Evolutionary conservation across 1,140 invertebrate genomes (phyloP).

Genomic region (Acromyrmex charruanus): DNA sequence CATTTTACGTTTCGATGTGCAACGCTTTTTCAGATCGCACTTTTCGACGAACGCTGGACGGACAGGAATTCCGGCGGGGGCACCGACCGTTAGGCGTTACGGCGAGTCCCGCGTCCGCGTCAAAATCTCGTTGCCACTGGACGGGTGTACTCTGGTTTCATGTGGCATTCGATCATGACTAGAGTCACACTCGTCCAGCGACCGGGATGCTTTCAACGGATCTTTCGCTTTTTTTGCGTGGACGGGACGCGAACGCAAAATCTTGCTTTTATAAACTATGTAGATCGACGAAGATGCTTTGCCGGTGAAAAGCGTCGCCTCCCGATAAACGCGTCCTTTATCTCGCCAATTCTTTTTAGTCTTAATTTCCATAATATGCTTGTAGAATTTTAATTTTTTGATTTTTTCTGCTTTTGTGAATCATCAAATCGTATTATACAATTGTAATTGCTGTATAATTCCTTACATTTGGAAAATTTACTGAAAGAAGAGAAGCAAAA

Average conservation of each 20-base stretch:
- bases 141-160: constrained; percentile 83
- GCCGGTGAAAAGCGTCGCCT: not conserved
- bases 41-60: not conserved
- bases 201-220: constrained; percentile 74
- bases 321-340: constrained; percentile 1
- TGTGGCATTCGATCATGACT: constrained; percentile 83
- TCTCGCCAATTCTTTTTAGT: not conserved
- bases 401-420: not conserved
- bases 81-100: not conserved
- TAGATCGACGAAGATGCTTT: not conserved
- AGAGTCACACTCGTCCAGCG: constrained; percentile 85
- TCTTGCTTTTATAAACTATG: not conserved
- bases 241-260: not conserved
- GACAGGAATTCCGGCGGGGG: not conserved
- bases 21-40: constrained; percentile 69
- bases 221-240: constrained; percentile 29
- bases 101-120: constrained; percentile 8
- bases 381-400: not conserved
- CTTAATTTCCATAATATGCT: not conserved
- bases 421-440: not conserved
- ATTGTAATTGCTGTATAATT: not conserved
- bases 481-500: not conserved
- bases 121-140: constrained; percentile 71
- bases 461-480: not conserved
- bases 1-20: constrained; percentile 57